Evolutionary conservation across 2,888 invertebrate genomes (phyloP).

Genomic region (Drosophila maculinotata): DNA sequence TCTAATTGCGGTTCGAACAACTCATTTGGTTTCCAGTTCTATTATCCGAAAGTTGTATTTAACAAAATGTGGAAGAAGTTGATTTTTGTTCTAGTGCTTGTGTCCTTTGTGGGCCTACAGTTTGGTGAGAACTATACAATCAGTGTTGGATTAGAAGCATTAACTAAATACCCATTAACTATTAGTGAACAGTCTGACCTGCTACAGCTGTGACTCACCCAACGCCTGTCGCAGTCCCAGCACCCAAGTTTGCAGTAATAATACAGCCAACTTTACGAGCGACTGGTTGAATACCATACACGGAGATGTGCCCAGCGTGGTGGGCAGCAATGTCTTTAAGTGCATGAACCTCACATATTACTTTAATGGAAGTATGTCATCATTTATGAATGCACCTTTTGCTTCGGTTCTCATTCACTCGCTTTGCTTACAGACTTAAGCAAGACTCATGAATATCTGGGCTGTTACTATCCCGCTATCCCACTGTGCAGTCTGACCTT

Average conservation of each 20-base stretch:
- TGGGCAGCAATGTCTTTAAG: background rate
- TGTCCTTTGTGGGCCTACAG: constrained; percentile 50
- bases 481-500: no score
- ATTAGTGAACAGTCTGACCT: constrained; percentile 44
- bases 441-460: no score
- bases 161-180: background rate
- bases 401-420: no score
- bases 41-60: no score
- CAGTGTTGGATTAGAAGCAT: background rate
- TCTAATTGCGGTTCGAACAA: background rate
- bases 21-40: background rate
- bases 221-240: constrained; percentile 24
- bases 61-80: constrained; percentile 59
- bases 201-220: constrained; percentile 41
- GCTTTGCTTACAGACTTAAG: no score
- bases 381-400: no score
- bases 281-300: constrained; percentile 16
- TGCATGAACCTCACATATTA: no score
- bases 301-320: constrained; percentile 15
- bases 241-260: constrained; percentile 35
- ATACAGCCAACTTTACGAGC: constrained; percentile 44
- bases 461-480: no score
- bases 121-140: constrained; percentile 48
- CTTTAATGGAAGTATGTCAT: no score
- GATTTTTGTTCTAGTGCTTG: constrained; percentile 40